Percentiles rank a stretch among this genome's conserved stretches.
Evolutionary conservation across 2,888 invertebrate species (phyloP).

Genomic region (Synergus gifuensis): DNA sequence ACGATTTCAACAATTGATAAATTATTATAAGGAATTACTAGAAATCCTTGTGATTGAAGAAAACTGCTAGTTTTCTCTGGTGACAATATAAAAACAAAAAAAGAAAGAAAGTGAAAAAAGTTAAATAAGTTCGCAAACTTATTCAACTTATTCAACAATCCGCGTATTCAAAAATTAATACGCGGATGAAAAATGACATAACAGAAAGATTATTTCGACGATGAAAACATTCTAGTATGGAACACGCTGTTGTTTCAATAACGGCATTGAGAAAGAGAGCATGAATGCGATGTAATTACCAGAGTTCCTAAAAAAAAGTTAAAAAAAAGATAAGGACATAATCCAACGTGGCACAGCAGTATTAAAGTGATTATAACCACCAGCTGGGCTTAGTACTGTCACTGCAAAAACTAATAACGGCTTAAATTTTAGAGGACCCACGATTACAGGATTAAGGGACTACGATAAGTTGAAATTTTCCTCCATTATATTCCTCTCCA

Average conservation of each 20-base stretch:
- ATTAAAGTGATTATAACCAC: constrained; percentile 67
- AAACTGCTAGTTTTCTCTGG: too few relatives aligned
- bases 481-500: constrained; percentile 28
- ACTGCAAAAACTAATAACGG: constrained; percentile 69
- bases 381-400: constrained; percentile 64
- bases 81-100: too few relatives aligned
- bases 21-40: too few relatives aligned
- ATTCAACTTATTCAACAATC: too few relatives aligned
- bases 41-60: too few relatives aligned
- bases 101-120: too few relatives aligned
- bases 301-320: neutral
- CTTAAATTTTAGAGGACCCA: constrained; percentile 65
- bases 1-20: too few relatives aligned
- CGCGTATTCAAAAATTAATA: too few relatives aligned
- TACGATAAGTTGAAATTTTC: constrained; percentile 38
- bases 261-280: constrained; percentile 7
- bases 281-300: constrained; percentile 17
- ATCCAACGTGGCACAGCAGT: constrained; percentile 62
- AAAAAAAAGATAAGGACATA: constrained; percentile 61
- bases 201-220: neutral
- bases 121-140: too few relatives aligned
- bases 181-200: neutral
- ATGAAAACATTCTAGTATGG: neutral
- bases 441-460: constrained; percentile 61
- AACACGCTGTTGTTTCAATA: constrained; percentile 25